These are phyloP conservation scores for Scaptomyza graminum DNA, from an alignment of 1,140 invertebrate genomes.

Conservation along the genomic window DNA sequence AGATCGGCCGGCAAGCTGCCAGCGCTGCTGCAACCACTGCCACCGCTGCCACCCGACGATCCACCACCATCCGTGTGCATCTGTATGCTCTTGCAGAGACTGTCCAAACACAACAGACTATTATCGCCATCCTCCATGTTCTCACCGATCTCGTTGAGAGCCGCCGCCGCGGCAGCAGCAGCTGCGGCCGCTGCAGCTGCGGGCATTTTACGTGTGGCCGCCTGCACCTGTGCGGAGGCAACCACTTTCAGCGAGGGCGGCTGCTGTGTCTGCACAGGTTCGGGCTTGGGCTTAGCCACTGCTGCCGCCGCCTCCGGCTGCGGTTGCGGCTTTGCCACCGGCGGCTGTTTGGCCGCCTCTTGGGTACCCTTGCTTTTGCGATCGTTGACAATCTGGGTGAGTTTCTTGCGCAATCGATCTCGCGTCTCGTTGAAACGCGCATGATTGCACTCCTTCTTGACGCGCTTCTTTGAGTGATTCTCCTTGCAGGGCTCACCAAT, in stretches of 20 bases:
- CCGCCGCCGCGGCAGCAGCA: constrained; percentile 50
- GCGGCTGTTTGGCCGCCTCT: constrained; percentile 21
- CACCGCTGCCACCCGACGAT: constrained; percentile 30
- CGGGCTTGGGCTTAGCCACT: constrained; percentile 21
- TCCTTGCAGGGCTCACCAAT: constrained; percentile 79
- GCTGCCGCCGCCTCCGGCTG: constrained; percentile 33
- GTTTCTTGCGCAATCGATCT: constrained; percentile 84
- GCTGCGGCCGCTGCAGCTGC: constrained; percentile 36
- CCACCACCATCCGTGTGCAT: constrained; percentile 58
- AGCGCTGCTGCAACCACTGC: constrained; percentile 29
- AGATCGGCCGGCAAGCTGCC: constrained; percentile 36
- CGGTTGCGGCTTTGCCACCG: constrained; percentile 32
- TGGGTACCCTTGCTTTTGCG: constrained; percentile 65
- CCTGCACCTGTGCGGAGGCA: constrained; percentile 63
- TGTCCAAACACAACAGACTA: constrained; percentile 71
- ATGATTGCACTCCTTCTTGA: constrained; percentile 82
- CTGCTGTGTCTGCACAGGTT: constrained; percentile 32
- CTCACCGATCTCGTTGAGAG: constrained; percentile 54
- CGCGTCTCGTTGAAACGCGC: constrained; percentile 84
- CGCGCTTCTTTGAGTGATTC: constrained; percentile 79
- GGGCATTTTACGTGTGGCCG: constrained; percentile 39
- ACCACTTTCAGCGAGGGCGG: constrained; percentile 65
- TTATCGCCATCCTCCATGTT: constrained; percentile 57
- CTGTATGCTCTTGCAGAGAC: constrained; percentile 75
- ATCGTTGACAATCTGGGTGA: constrained; percentile 82